Base-by-base conservation (phyloP, 2,888 invertebrate species). In the Cabera pusaria region DNA sequence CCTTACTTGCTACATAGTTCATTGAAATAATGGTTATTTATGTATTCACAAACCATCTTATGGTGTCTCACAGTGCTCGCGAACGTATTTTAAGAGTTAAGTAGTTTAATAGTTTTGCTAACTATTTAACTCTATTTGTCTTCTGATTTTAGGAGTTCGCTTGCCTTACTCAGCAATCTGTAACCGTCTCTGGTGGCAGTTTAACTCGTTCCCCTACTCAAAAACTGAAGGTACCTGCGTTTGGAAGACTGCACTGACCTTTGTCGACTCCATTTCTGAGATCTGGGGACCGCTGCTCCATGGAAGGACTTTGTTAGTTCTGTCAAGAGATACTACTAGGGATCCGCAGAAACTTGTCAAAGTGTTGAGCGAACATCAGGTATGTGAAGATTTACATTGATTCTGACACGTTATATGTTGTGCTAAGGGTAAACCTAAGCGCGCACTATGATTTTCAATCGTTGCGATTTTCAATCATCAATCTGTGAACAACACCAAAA, bases 211-310 rank as follows among this genome's bases (percentile, higher is more conserved):
- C 65, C 96, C 97, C 0, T 97, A 93, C 74, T 79, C 90, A 0
- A 61, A 82, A 0, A 88, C 90, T 0, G 95, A 96, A 63, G 88
- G 90, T 4, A 90, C 91, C 2, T 95, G 96, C 57, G 93, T 96
- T 0, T 97, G 97, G 85, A 97, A 97, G 80, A 97, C 97, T 0
- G 95, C 97, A 0, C 80, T 97, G 7, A 97, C 97, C 0, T 98
- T 97, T 68, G 97, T 97, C 2, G 97, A 97, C 72, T 95, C 97
- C 0, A 93, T 96, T 4, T 92, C 94, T 1, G 97, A 97, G 86
- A 93, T 97, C 35, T 97, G 97, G 94, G 95, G 95, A 0, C 95
- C 97, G 0, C 70, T 97, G 23, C 83, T 97, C 6, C 93, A 93
- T 47, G 94, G 93, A 5, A 72, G 84, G 29, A 90, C 94, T 0